These are phyloP conservation scores for Colius striatus DNA, from an alignment of 2,113 vertebrate species.

Conservation along the genomic window DNA sequence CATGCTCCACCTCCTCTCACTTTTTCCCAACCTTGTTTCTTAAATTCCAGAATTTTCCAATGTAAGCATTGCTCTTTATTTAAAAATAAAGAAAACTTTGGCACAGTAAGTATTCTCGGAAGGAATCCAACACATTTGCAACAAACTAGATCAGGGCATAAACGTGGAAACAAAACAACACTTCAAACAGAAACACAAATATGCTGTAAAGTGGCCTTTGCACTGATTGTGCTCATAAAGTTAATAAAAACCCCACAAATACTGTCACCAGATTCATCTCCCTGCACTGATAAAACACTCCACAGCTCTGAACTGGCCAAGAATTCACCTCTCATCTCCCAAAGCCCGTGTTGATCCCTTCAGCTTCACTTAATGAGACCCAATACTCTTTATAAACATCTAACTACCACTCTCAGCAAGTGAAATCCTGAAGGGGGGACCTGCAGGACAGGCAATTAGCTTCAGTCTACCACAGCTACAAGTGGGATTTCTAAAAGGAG, in stretches of 20 bases:
- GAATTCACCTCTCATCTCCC: not conserved
- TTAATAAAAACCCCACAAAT: too few species aligned
- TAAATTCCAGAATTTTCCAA: not conserved
- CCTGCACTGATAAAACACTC: not conserved
- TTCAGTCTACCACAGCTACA: not conserved
- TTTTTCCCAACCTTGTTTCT: not conserved
- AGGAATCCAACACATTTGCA: not conserved
- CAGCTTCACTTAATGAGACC: not conserved
- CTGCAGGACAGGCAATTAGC: too few species aligned
- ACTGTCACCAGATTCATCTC: not conserved
- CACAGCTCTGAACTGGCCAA: not conserved
- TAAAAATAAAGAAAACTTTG: not conserved
- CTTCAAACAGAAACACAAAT: not conserved
- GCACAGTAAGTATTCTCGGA: not conserved
- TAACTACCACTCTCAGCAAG: not conserved
- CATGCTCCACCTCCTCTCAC: not conserved
- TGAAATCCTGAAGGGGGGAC: rapidly evolving
- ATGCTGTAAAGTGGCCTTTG: not conserved
- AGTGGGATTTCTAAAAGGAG: not conserved
- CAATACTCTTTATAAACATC: too few species aligned
- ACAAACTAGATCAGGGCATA: not conserved
- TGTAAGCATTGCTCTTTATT: not conserved
- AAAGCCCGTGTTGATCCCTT: rapidly evolving
- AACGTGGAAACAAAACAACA: not conserved
- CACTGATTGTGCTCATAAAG: not conserved